These are phyloP conservation scores for Tylochromis polylepis DNA, from an alignment of 2,113 vertebrate genomes.

Conservation along the genomic window DNA sequence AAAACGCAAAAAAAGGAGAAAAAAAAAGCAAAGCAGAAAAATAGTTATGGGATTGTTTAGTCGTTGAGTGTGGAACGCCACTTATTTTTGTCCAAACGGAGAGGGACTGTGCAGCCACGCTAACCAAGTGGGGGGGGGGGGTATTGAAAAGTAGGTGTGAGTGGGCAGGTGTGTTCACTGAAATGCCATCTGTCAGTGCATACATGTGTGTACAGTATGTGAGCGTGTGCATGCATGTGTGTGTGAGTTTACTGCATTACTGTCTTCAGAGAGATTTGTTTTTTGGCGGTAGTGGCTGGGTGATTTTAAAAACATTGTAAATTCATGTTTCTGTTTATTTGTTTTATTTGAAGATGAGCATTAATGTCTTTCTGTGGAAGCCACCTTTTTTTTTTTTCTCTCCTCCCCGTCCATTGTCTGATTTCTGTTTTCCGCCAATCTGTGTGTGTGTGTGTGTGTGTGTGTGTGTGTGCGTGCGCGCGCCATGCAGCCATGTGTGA, in stretches of 20 bases:
- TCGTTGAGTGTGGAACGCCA: constrained; percentile 63
- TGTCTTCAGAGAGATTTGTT: constrained; percentile 70
- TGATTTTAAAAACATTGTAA: constrained; percentile 31
- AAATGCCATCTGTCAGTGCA: constrained; percentile 27
- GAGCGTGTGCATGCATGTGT: neutral
- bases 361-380: neutral
- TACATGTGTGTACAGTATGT: neutral
- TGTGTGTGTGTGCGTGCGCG: neutral
- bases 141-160: constrained; percentile 20
- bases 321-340: constrained; percentile 44
- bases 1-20: constrained; percentile 5
- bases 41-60: constrained; percentile 27
- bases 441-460: neutral
- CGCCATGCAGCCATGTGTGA: neutral
- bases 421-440: constrained; percentile 34
- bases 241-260: constrained; percentile 53
- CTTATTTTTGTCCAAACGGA: constrained; percentile 33
- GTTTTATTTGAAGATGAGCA: constrained; percentile 51
- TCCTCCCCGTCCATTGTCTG: neutral
- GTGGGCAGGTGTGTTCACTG: constrained; percentile 46
- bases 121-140: neutral
- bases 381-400: neutral
- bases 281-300: constrained; percentile 33
- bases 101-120: constrained; percentile 29
- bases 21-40: constrained; percentile 21